These are phyloP conservation scores for Indicator indicator DNA, from an alignment of 2,113 vertebrate species.

Conservation along the genomic window DNA sequence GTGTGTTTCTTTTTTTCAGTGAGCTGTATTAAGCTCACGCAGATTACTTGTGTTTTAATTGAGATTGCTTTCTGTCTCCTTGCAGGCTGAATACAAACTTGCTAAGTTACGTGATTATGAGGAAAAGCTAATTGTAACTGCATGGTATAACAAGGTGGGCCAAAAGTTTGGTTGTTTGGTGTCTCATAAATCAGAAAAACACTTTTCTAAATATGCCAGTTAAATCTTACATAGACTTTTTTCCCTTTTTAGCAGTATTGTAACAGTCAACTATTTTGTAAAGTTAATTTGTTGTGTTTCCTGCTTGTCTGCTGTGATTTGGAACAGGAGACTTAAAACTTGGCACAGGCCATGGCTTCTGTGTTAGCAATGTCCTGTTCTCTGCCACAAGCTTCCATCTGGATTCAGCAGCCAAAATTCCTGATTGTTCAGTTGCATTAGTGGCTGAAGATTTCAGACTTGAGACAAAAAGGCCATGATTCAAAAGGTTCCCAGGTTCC, in stretches of 20 bases:
- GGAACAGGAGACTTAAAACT: not conserved
- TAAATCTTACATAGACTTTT: not conserved
- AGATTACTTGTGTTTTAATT: not conserved
- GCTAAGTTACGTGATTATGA: conserved; percentile 92
- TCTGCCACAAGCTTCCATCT: not conserved
- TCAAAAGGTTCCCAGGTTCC: not conserved
- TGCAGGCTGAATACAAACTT: conserved; percentile 89
- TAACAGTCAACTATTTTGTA: not conserved
- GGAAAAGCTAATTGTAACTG: conserved; percentile 95
- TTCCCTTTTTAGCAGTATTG: not conserved
- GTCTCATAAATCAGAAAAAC: not conserved
- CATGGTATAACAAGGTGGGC: conserved; percentile 97
- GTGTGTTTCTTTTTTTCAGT: not conserved
- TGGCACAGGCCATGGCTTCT: not conserved
- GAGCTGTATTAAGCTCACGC: not conserved
- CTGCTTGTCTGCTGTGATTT: not conserved
- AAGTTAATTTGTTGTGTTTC: not conserved
- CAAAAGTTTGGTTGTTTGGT: not conserved
- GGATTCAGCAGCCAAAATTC: not conserved
- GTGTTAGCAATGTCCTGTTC: not conserved
- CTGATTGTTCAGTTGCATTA: not conserved
- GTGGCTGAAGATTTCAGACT: not conserved
- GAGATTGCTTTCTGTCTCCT: not conserved
- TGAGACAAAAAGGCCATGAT: not conserved
- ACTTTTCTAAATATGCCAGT: not conserved